Evolutionary conservation across 1,140 invertebrate species (phyloP).

Genomic region (Schmidtea mediterranea): DNA sequence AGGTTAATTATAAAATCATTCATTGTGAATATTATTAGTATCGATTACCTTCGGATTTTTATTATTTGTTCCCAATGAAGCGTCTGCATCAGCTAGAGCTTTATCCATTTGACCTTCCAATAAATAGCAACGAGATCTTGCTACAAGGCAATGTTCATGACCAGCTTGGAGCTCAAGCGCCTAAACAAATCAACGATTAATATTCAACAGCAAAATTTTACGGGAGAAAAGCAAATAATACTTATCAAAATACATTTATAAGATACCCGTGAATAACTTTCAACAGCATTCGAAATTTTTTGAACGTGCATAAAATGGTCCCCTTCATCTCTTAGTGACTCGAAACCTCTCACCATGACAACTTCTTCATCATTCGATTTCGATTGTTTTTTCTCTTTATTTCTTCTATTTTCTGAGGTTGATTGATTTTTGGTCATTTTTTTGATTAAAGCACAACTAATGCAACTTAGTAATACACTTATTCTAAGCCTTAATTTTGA

Average conservation of each 20-base stretch:
- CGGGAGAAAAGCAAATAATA: too few relatives aligned
- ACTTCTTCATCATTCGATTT: slow-evolving; percentile 10
- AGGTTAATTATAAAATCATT: slow-evolving; percentile 1
- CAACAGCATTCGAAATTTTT: slow-evolving; percentile 8
- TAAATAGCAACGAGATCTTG: slow-evolving; percentile 62
- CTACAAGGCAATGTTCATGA: slow-evolving; percentile 55
- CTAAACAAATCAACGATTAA: slow-evolving; percentile 28
- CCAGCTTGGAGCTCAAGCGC: slow-evolving; percentile 53
- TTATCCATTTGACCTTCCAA: slow-evolving; percentile 51
- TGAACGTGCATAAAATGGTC: slow-evolving; percentile 18
- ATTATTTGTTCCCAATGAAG: slow-evolving; percentile 40
- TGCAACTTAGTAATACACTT: too few relatives aligned
- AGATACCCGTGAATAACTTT: slow-evolving; percentile 15
- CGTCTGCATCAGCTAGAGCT: slow-evolving; percentile 54
- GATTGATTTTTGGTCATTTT: too few relatives aligned
- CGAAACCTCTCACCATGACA: slow-evolving; percentile 13
- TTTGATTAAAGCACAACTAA: too few relatives aligned
- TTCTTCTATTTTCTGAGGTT: too few relatives aligned
- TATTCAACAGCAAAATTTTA: slow-evolving; percentile 9
- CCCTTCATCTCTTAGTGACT: slow-evolving; percentile 18
- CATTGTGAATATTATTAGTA: too few relatives aligned
- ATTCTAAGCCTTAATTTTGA: too few relatives aligned
- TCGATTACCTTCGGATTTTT: neutral
- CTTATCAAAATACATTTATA: neutral
- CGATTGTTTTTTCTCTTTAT: too few relatives aligned